Conservation (phyloP, 2,797 vertebrate species). For the Tarsius wallacei region DNA sequence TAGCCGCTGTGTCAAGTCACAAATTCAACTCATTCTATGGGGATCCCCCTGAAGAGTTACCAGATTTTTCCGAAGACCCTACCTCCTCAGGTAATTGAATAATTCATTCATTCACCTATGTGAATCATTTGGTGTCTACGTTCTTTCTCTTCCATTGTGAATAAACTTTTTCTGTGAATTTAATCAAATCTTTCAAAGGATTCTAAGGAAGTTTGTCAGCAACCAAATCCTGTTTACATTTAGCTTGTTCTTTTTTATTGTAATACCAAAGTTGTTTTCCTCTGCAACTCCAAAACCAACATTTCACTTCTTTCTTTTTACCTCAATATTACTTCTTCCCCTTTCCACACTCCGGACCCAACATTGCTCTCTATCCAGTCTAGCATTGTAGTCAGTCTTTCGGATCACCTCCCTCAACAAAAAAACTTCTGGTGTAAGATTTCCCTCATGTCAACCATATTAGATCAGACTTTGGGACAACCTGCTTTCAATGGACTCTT, state of each 20-base stretch:
- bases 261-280: conserved; percentile 51
- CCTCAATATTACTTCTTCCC: conserved; percentile 53
- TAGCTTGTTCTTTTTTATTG: conserved; percentile 71
- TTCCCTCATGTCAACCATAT: background rate
- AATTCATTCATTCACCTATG: conserved; percentile 3
- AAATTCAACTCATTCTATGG: conserved; percentile 99
- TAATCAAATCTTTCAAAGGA: conserved; percentile 27
- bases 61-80: conserved; percentile 98
- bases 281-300: conserved; percentile 48
- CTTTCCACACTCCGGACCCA: conserved; percentile 36
- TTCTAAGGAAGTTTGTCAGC: conserved; percentile 71
- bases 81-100: conserved; percentile 97
- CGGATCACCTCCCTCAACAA: conserved; percentile 38
- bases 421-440: conserved; percentile 30
- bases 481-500: conserved; percentile 59
- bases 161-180: conserved; percentile 60
- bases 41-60: conserved; percentile 98
- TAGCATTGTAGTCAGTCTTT: background rate
- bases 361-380: background rate
- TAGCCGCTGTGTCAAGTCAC: conserved; percentile 99
- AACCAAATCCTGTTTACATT: conserved; percentile 52
- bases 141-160: conserved; percentile 61
- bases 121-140: conserved; percentile 26
- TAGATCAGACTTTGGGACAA: conserved; percentile 64
- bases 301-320: conserved; percentile 69